A percentile compares a stretch with the other conserved stretches of the same genome.
These are phyloP conservation scores for Perizoma flavofasciatum DNA, from an alignment of 2,888 invertebrate species.

Conservation along the genomic window DNA sequence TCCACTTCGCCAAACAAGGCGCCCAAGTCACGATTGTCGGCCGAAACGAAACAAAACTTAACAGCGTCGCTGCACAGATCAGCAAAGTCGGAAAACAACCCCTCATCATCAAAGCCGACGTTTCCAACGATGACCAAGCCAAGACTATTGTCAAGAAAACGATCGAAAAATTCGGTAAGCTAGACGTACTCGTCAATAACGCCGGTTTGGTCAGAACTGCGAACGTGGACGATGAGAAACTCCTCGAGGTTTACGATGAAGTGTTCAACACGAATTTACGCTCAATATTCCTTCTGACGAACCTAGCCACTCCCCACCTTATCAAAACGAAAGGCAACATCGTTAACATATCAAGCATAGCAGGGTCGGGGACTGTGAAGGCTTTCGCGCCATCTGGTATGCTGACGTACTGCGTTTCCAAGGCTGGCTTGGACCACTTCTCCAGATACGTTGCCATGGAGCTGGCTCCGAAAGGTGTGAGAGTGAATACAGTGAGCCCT, in stretches of 20 bases:
- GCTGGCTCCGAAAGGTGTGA: conserved; percentile 87
- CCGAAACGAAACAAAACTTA: conserved; percentile 4
- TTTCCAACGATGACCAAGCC: conserved; percentile 48
- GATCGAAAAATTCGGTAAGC: conserved; percentile 44
- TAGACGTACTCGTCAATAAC: conserved; percentile 56
- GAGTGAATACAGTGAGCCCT: conserved; percentile 79
- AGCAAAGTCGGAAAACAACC: conserved; percentile 4
- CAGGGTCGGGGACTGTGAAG: too few relatives aligned
- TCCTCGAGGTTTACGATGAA: conserved; percentile 45
- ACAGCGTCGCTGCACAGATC: conserved; percentile 2
- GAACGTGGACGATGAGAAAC: conserved; percentile 35
- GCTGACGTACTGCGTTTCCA: conserved; percentile 60
- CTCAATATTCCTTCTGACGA: conserved; percentile 45
- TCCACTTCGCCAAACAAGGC: conserved; percentile 5
- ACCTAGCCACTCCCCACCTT: conserved; percentile 47
- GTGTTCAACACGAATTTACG: conserved; percentile 52
- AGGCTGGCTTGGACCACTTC: conserved; percentile 52
- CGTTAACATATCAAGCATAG: conserved; percentile 51
- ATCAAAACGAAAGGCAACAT: conserved; percentile 53
- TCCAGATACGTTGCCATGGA: conserved; percentile 79
- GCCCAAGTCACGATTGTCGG: conserved; percentile 25
- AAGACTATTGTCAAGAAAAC: conserved; percentile 45
- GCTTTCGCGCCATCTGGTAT: conserved; percentile 15
- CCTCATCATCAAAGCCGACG: conserved; percentile 14
- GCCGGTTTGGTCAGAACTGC: conserved; percentile 43